These are phyloP conservation scores for Parazoanthus atlanticus DNA, from an alignment of 92 coral and sea anemone genomes.

Conservation along the genomic window DNA sequence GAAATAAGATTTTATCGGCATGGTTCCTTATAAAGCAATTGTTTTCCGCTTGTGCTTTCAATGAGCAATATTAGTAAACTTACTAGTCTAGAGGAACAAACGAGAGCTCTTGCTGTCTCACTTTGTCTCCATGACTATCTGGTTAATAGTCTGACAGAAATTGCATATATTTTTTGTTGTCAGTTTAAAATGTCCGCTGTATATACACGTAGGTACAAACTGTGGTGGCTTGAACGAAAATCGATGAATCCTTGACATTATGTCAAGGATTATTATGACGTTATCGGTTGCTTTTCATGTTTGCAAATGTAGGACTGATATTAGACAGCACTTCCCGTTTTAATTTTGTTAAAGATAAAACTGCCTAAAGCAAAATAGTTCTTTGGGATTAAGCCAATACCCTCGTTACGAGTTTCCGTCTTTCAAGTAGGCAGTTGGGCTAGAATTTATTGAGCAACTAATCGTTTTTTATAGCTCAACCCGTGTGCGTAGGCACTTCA, in stretches of 20 bases:
- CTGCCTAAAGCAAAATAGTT: not conserved
- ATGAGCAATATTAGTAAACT: not conserved
- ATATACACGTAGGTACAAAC: too few relatives aligned
- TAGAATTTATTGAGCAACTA: not conserved
- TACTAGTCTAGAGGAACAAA: not conserved
- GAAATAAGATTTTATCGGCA: not conserved
- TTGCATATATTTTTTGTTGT: not conserved
- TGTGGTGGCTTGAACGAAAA: not conserved
- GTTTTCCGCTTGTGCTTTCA: not conserved
- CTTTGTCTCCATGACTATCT: not conserved
- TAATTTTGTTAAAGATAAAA: constrained; percentile 14
- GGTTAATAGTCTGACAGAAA: not conserved
- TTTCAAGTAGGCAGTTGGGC: not conserved
- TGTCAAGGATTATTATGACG: constrained; percentile 23
- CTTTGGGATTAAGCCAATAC: constrained; percentile 7
- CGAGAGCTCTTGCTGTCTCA: not conserved
- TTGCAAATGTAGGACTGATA: not conserved
- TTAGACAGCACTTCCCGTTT: not conserved
- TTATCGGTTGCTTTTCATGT: not conserved
- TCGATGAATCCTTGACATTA: not conserved
- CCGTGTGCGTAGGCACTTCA: not conserved
- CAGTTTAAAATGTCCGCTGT: not conserved
- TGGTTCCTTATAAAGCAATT: constrained; percentile 12
- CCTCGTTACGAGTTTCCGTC: constrained; percentile 26
- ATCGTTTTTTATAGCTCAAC: not conserved